These are phyloP conservation scores for Rhinella marina DNA, from an alignment of 2,797 vertebrate species.

Conservation along the genomic window DNA sequence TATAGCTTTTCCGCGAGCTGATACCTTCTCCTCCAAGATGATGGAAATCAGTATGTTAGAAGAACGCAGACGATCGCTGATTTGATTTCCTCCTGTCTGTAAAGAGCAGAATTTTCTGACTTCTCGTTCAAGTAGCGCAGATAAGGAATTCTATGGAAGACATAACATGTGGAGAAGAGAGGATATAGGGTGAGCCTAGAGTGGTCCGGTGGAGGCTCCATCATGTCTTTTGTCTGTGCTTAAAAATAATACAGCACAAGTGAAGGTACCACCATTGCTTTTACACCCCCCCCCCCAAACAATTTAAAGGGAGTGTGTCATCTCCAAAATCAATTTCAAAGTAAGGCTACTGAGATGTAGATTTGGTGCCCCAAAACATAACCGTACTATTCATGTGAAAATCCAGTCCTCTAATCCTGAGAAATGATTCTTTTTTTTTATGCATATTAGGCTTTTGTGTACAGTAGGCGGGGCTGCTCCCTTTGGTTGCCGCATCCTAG, in stretches of 20 bases:
- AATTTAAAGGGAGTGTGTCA: too few relatives aligned
- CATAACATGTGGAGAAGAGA: neutral
- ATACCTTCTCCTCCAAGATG: neutral
- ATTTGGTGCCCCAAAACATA: too few relatives aligned
- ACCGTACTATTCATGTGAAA: too few relatives aligned
- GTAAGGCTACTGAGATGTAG: too few relatives aligned
- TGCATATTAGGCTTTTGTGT: too few relatives aligned
- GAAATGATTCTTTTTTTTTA: too few relatives aligned
- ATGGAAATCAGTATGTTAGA: conserved; percentile 18
- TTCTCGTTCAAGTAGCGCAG: conserved; percentile 4
- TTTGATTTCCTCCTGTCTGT: conserved; percentile 10
- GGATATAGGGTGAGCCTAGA: neutral
- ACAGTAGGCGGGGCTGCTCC: too few relatives aligned
- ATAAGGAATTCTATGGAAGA: conserved; percentile 37
- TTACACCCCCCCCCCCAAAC: neutral
- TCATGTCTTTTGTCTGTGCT: conserved; percentile 14
- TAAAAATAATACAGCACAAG: conserved; percentile 30
- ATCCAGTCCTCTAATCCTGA: too few relatives aligned
- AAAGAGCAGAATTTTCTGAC: neutral
- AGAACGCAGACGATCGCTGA: conserved; percentile 19
- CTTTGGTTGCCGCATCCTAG: too few relatives aligned
- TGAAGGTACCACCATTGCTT: conserved; percentile 20
- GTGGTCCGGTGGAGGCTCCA: neutral
- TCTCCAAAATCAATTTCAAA: too few relatives aligned
- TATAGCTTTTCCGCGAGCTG: neutral